These are phyloP conservation scores for Eupeodes luniger DNA, from an alignment of 2,888 invertebrate species.

Conservation along the genomic window DNA sequence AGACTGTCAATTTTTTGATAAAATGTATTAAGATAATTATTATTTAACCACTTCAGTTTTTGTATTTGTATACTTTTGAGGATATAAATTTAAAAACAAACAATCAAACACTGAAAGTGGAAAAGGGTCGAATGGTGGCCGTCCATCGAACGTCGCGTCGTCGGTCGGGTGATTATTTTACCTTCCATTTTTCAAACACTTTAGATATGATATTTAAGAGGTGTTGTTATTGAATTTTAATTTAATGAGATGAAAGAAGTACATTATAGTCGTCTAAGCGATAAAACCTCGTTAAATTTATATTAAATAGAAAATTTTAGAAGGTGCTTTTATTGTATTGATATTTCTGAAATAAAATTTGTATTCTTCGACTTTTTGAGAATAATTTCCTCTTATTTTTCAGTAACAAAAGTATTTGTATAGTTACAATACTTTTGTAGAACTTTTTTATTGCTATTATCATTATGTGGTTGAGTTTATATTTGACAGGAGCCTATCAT, in stretches of 20 bases:
- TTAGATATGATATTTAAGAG: slow-evolving; percentile 6
- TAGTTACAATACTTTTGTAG: too few species aligned
- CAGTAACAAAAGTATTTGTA: too few species aligned
- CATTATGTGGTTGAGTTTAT: too few species aligned
- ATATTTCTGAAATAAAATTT: not conserved
- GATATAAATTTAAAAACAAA: not conserved
- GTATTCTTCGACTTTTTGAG: too few species aligned
- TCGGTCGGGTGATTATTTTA: slow-evolving; percentile 9
- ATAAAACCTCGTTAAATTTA: slow-evolving; percentile 1
- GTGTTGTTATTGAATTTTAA: not conserved
- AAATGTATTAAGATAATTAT: slow-evolving; percentile 28
- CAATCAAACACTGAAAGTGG: not conserved
- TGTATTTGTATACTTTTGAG: not conserved
- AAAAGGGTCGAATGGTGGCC: not conserved
- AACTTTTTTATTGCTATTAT: too few species aligned
- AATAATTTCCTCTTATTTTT: too few species aligned
- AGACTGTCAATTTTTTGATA: slow-evolving; percentile 23
- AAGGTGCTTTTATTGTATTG: not conserved
- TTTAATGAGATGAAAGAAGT: not conserved
- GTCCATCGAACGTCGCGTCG: too few species aligned
- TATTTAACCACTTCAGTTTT: not conserved
- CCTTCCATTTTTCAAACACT: slow-evolving; percentile 11
- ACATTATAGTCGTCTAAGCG: not conserved
- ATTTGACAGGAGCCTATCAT: too few species aligned
- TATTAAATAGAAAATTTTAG: not conserved